Percentiles rank a stretch among this genome's conserved stretches.
Conservation (phyloP, 2,888 invertebrate species). For the Tachina fera region DNA sequence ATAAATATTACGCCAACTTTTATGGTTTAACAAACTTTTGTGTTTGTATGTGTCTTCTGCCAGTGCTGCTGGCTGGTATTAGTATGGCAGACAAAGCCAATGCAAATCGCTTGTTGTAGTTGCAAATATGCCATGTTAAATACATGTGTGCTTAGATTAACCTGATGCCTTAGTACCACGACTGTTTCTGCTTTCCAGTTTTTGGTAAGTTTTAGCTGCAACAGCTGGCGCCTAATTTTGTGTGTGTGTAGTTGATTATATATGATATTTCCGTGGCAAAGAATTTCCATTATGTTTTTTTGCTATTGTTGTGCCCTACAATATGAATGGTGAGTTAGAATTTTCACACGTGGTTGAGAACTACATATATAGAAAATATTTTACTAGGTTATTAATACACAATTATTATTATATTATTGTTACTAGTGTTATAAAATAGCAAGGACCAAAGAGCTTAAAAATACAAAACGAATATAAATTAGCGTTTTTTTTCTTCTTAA, state of each 20-base stretch:
- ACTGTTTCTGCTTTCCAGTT: background rate
- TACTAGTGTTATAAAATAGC: too few relatives aligned
- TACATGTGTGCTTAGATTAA: constrained; percentile 40
- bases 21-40: constrained; percentile 4
- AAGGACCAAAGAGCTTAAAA: too few relatives aligned
- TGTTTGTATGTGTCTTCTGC: constrained; percentile 6
- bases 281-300: background rate
- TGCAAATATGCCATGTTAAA: constrained; percentile 55
- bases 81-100: constrained; percentile 50
- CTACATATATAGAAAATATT: too few relatives aligned
- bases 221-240: background rate
- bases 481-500: too few relatives aligned
- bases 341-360: too few relatives aligned
- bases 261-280: constrained; percentile 54
- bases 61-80: too few relatives aligned
- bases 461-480: too few relatives aligned
- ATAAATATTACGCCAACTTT: constrained; percentile 29
- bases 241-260: constrained; percentile 28
- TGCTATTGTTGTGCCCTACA: constrained; percentile 5
- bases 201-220: constrained; percentile 23
- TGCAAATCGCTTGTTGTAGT: constrained; percentile 59
- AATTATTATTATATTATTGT: too few relatives aligned
- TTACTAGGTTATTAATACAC: too few relatives aligned
- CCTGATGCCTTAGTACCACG: constrained; percentile 23
- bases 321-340: background rate